Evolutionary conservation across 1,140 invertebrate genomes (phyloP).

Genomic region (Brachionus calyciflorus): DNA sequence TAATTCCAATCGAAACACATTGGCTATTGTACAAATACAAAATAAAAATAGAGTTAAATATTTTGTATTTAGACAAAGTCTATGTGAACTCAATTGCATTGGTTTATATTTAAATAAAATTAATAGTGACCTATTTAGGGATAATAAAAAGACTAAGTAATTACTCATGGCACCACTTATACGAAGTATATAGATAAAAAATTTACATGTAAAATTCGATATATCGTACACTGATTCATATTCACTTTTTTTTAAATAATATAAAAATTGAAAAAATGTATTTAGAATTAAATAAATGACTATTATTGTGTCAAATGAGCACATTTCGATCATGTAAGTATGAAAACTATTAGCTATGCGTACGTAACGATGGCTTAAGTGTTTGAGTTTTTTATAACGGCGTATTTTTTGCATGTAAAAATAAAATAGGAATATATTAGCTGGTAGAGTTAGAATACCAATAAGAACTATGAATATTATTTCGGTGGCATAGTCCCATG

Average conservation of each 20-base stretch:
- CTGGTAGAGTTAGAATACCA: slow-evolving; percentile 1
- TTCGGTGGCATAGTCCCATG: slow-evolving; percentile 39
- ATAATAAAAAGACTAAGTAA: slow-evolving; percentile 28
- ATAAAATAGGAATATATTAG: background rate
- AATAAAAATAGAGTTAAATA: slow-evolving; percentile 34
- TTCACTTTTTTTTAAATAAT: slow-evolving; percentile 29
- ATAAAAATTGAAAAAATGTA: slow-evolving; percentile 30
- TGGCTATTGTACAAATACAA: slow-evolving; percentile 43
- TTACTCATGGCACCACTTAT: slow-evolving; percentile 45
- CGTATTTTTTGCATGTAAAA: slow-evolving; percentile 29
- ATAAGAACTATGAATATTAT: slow-evolving; percentile 15
- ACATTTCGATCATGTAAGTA: slow-evolving; percentile 45
- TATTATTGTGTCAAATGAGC: slow-evolving; percentile 39
- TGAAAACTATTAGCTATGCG: slow-evolving; percentile 31
- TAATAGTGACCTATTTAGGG: background rate
- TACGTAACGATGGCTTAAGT: background rate
- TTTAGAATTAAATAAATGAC: slow-evolving; percentile 38
- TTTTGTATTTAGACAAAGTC: slow-evolving; percentile 38
- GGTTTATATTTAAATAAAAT: background rate
- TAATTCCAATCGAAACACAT: slow-evolving; percentile 32
- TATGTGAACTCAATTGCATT: background rate
- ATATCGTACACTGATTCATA: slow-evolving; percentile 40
- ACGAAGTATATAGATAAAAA: slow-evolving; percentile 40
- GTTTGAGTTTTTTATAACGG: background rate
- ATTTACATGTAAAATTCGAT: slow-evolving; percentile 42